Conservation (phyloP, 2,888 invertebrate genomes). For the Nasonia oneida region DNA sequence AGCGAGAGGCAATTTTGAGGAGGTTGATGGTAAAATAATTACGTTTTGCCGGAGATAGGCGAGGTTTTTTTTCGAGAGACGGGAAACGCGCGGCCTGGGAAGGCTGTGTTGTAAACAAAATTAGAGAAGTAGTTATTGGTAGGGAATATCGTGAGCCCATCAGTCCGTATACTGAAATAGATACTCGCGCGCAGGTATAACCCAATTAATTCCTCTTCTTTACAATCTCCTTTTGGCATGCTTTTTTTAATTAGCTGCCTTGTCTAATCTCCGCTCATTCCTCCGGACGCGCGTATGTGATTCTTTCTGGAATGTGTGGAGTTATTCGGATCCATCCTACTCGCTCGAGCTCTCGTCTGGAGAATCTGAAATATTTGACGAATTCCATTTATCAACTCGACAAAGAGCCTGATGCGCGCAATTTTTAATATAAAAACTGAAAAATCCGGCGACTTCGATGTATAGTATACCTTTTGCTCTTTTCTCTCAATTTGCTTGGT, state of each 20-base stretch:
- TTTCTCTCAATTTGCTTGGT: neutral
- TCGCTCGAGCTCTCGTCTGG: neutral
- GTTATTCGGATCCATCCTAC: neutral
- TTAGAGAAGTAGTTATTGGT: neutral
- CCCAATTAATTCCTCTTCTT: neutral
- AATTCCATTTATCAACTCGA: conserved; percentile 6
- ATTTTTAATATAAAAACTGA: neutral
- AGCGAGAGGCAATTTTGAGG: neutral
- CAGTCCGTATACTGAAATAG: neutral
- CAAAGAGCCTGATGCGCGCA: neutral
- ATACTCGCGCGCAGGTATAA: neutral
- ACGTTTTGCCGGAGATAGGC: conserved; percentile 5
- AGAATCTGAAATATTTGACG: conserved; percentile 2
- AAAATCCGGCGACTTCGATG: neutral
- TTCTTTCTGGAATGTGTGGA: conserved; percentile 21
- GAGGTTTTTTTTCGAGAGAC: conserved; percentile 2
- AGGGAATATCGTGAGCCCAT: neutral
- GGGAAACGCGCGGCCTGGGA: neutral
- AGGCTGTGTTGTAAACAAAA: conserved; percentile 4
- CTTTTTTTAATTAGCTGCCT: conserved; percentile 16
- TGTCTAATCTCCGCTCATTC: neutral
- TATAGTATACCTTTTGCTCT: neutral
- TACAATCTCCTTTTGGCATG: neutral
- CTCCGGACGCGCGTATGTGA: neutral
- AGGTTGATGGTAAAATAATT: conserved; percentile 15